A percentile compares a stretch with the other conserved stretches of the same genome.
phyloP scores from a whole-genome alignment of 2,797 vertebrate species.

The Falco naumanni region DNA sequence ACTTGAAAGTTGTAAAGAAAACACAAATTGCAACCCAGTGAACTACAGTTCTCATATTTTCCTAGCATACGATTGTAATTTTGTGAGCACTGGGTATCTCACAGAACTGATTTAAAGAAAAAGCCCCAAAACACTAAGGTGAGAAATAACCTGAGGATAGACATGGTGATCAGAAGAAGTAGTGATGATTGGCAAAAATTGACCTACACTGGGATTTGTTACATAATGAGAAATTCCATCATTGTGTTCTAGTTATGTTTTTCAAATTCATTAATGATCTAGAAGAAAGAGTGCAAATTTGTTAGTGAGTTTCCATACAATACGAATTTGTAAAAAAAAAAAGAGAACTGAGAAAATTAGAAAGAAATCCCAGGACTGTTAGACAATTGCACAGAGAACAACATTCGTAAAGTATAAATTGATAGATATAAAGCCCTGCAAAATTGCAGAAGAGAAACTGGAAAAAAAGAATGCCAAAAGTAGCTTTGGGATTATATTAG shows the following conservation, averaged over 20 bases:
- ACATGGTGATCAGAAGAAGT: background rate
- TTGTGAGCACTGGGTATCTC: background rate
- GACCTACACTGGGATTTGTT: background rate
- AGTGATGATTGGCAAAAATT: background rate
- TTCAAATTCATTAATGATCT: background rate
- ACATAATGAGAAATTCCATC: background rate
- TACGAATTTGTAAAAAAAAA: background rate
- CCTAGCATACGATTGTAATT: background rate
- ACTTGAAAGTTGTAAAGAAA: background rate
- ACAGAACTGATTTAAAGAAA: background rate
- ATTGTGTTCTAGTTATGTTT: background rate
- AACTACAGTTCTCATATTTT: background rate
- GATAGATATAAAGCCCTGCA: background rate
- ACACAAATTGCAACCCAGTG: background rate
- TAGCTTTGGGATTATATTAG: background rate
- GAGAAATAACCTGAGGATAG: background rate
- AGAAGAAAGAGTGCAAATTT: background rate
- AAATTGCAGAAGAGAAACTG: background rate
- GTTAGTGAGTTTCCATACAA: background rate
- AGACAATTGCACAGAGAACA: background rate
- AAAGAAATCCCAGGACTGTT: background rate
- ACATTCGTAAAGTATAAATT: background rate
- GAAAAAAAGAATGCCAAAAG: background rate
- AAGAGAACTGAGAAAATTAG: background rate
- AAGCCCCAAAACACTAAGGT: background rate